Evolutionary conservation across 2,888 invertebrate genomes (phyloP).

Genomic region (Phania funesta): DNA sequence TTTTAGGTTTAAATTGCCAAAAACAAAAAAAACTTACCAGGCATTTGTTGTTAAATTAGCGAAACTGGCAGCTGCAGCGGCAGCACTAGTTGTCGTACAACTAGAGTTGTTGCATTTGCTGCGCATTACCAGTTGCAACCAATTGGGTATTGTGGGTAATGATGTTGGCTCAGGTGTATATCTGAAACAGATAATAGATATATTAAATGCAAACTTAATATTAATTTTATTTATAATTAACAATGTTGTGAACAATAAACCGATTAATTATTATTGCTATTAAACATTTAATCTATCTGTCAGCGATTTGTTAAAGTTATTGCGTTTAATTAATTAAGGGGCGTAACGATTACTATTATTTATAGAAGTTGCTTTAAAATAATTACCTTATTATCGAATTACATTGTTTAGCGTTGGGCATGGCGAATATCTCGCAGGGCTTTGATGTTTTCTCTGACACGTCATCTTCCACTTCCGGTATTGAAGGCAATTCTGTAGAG

Average conservation of each 20-base stretch:
- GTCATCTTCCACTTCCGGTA: constrained; percentile 74
- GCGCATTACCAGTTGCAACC: constrained; percentile 80
- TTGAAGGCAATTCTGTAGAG: constrained; percentile 70
- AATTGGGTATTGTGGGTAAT: constrained; percentile 77
- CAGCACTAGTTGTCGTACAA: constrained; percentile 49
- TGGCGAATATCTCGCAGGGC: constrained; percentile 73
- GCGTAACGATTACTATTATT: neutral
- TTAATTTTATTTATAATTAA: neutral
- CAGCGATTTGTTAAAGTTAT: neutral
- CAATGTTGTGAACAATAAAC: neutral
- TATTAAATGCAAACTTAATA: constrained; percentile 9
- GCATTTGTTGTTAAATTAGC: constrained; percentile 60
- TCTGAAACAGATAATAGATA: constrained; percentile 69
- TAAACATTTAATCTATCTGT: constrained; percentile 1
- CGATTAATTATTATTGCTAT: neutral
- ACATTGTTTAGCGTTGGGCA: constrained; percentile 75
- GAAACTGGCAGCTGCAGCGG: constrained; percentile 61
- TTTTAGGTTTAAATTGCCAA: constrained; percentile 8
- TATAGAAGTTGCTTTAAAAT: neutral
- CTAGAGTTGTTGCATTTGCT: constrained; percentile 75
- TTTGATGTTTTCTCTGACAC: constrained; percentile 70
- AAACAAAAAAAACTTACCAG: constrained; percentile 48
- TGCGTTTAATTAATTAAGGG: neutral
- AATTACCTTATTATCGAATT: constrained; percentile 78
- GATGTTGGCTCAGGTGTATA: constrained; percentile 78